A percentile compares a stretch with the other conserved stretches of the same genome.
phyloP scores from a whole-genome alignment of 2,113 vertebrate genomes.

The Pardalotus punctatus region DNA sequence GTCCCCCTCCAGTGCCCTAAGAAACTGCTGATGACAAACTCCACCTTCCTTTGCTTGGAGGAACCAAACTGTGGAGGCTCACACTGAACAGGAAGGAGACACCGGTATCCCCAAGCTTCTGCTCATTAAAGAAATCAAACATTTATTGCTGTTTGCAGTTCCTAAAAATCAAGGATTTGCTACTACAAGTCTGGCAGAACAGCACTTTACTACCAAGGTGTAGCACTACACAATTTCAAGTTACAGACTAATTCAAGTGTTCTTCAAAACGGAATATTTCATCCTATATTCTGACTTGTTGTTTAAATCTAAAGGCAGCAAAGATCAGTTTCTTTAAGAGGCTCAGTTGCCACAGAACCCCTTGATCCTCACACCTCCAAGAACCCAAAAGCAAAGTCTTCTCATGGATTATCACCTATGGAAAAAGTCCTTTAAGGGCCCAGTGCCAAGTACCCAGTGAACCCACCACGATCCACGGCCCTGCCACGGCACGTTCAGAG shows the following conservation, averaged over 20 bases:
- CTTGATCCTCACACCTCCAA: neutral
- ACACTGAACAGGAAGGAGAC: rapidly evolving
- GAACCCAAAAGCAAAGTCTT: neutral
- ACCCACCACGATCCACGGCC: neutral
- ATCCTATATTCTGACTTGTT: neutral
- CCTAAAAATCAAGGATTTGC: neutral
- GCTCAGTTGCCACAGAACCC: neutral
- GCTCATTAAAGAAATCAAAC: neutral
- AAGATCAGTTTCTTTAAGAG: neutral
- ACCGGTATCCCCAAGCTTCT: no score
- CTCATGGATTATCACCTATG: rapidly evolving
- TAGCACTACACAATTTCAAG: neutral
- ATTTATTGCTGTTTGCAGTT: neutral
- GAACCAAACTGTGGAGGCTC: neutral
- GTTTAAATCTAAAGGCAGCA: neutral
- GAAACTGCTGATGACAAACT: neutral
- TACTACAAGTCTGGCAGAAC: neutral
- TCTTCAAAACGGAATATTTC: neutral
- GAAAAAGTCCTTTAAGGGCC: neutral
- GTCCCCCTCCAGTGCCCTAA: neutral
- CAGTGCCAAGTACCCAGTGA: rapidly evolving
- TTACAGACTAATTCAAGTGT: neutral
- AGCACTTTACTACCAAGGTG: neutral
- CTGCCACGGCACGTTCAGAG: rapidly evolving
- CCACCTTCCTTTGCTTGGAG: neutral